A percentile compares a stretch with the other conserved stretches of the same genome.
Evolutionary conservation across 2,888 invertebrate species (phyloP).

Genomic region (Mycalesis mineus): DNA sequence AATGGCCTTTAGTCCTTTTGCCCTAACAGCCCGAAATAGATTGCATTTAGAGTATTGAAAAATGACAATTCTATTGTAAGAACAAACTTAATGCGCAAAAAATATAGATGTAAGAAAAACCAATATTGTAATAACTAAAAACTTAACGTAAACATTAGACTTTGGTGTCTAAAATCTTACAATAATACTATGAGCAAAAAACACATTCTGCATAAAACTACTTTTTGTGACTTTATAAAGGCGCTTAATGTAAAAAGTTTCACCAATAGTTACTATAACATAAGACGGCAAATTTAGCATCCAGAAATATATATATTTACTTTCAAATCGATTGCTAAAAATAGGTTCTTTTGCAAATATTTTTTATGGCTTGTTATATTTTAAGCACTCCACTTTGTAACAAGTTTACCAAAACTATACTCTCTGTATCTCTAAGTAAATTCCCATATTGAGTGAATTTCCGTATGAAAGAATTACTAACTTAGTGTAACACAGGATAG

Average conservation of each 20-base stretch:
- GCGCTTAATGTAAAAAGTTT: too few species aligned
- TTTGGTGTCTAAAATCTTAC: neutral
- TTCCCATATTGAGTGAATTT: too few species aligned
- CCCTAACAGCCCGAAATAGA: neutral
- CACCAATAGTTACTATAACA: neutral
- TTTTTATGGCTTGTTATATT: too few species aligned
- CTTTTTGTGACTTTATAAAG: neutral
- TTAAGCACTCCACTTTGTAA: too few species aligned
- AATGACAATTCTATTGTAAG: neutral
- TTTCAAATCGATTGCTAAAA: too few species aligned
- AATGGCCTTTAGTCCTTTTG: neutral
- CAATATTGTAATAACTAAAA: neutral
- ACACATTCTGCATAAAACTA: neutral
- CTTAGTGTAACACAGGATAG: too few species aligned
- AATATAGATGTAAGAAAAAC: neutral
- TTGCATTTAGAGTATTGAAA: neutral
- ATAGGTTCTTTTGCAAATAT: too few species aligned
- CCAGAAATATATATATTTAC: too few species aligned
- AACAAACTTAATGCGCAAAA: neutral
- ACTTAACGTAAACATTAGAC: neutral
- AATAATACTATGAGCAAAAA: neutral
- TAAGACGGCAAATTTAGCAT: too few species aligned
- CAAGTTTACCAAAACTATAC: too few species aligned
- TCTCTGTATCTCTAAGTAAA: too few species aligned
- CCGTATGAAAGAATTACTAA: too few species aligned